These are phyloP conservation scores for Polyploca ridens DNA, from an alignment of 2,888 invertebrate genomes.

Conservation along the genomic window DNA sequence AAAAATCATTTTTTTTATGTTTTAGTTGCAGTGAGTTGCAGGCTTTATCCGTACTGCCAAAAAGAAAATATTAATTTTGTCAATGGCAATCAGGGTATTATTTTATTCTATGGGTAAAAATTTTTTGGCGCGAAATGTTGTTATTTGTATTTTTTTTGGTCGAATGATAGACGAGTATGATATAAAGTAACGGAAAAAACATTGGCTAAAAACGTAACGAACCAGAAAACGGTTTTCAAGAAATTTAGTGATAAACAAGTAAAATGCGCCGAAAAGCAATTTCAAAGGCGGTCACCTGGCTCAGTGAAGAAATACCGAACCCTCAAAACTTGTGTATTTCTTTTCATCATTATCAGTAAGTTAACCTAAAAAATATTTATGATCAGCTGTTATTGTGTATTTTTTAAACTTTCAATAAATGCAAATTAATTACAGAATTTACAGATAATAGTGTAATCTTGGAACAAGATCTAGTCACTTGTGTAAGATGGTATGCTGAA, in stretches of 20 bases:
- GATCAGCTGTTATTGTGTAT: slow-evolving; percentile 7
- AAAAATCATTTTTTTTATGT: no score
- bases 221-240: no score
- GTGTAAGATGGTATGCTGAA: no score
- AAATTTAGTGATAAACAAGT: slow-evolving; percentile 11
- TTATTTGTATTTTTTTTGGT: no score
- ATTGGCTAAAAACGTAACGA: no score
- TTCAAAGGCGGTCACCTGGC: slow-evolving; percentile 67
- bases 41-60: not conserved
- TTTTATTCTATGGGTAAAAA: not conserved
- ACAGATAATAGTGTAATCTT: not conserved
- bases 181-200: no score
- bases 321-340: slow-evolving; percentile 59
- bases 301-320: slow-evolving; percentile 66
- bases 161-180: slow-evolving; percentile 1
- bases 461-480: no score
- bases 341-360: slow-evolving; percentile 71
- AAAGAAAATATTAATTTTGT: not conserved
- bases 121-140: slow-evolving; percentile 24
- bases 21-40: no score
- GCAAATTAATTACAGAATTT: not conserved
- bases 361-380: slow-evolving; percentile 27
- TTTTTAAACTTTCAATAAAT: not conserved
- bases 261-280: slow-evolving; percentile 50
- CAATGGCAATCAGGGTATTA: no score